These are phyloP conservation scores for Erebia epiphron DNA, from an alignment of 2,888 invertebrate species.

Conservation along the genomic window DNA sequence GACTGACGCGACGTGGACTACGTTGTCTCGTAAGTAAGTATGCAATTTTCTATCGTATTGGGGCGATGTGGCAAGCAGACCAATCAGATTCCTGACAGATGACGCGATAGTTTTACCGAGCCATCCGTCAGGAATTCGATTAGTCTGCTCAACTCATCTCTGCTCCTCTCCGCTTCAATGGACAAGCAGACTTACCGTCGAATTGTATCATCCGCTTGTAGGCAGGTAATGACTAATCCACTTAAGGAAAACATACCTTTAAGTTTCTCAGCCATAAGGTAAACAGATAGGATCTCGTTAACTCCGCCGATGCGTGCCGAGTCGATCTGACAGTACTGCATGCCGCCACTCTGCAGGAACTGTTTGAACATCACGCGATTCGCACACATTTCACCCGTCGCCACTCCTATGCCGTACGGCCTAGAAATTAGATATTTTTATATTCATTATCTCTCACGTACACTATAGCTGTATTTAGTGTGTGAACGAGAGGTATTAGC, in stretches of 20 bases:
- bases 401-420: constrained; percentile 91
- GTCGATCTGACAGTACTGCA: constrained; percentile 96
- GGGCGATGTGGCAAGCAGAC: no score
- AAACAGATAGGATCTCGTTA: constrained; percentile 93
- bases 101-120: no score
- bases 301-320: constrained; percentile 93
- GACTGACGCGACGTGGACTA: no score
- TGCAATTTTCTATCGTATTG: no score
- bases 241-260: constrained; percentile 85
- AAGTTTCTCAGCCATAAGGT: constrained; percentile 94
- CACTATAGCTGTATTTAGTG: not conserved
- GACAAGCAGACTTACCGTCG: no score
- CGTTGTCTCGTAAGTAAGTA: no score
- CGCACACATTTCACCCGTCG: constrained; percentile 96
- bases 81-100: no score
- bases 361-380: constrained; percentile 97
- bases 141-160: no score
- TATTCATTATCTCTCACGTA: not conserved
- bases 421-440: constrained; percentile 49
- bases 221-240: no score
- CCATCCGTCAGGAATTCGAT: no score
- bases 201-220: no score
- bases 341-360: constrained; percentile 89
- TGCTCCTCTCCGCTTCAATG: no score
- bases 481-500: not conserved